Conservation (phyloP, 1,140 invertebrate species). For the Pogonognathellus flavescens region DNA sequence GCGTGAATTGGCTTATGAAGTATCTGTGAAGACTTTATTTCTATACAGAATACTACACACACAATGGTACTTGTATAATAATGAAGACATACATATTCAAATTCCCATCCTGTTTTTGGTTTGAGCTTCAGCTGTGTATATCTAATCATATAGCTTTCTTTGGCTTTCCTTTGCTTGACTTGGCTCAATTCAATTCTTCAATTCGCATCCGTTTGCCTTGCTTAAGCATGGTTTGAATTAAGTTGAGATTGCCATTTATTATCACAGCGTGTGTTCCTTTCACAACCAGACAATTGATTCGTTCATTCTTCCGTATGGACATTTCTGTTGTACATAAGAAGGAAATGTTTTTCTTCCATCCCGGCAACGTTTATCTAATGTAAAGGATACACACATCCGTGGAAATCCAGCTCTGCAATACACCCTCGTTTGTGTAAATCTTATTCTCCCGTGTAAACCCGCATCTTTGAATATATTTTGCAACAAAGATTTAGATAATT, state of each 20-base stretch:
- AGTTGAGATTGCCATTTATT: conserved; percentile 49
- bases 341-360: too few relatives aligned
- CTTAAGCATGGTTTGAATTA: conserved; percentile 12
- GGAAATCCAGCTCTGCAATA: too few relatives aligned
- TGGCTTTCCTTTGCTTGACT: conserved; percentile 11
- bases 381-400: too few relatives aligned
- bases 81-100: not conserved
- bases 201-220: conserved; percentile 21
- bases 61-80: not conserved
- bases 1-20: too few relatives aligned
- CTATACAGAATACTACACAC: too few relatives aligned
- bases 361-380: too few relatives aligned
- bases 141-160: not conserved
- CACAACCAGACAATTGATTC: conserved; percentile 30
- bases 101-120: not conserved
- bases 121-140: not conserved
- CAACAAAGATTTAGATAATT: too few relatives aligned
- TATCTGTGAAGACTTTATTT: too few relatives aligned
- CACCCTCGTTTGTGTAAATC: too few relatives aligned
- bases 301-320: conserved; percentile 11
- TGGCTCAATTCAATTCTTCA: not conserved
- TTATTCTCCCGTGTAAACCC: too few relatives aligned
- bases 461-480: too few relatives aligned
- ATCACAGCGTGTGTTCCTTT: conserved; percentile 29
- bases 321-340: not conserved